These are phyloP conservation scores for Xyrauchen texanus DNA, from an alignment of 2,113 vertebrate genomes.

Conservation along the genomic window DNA sequence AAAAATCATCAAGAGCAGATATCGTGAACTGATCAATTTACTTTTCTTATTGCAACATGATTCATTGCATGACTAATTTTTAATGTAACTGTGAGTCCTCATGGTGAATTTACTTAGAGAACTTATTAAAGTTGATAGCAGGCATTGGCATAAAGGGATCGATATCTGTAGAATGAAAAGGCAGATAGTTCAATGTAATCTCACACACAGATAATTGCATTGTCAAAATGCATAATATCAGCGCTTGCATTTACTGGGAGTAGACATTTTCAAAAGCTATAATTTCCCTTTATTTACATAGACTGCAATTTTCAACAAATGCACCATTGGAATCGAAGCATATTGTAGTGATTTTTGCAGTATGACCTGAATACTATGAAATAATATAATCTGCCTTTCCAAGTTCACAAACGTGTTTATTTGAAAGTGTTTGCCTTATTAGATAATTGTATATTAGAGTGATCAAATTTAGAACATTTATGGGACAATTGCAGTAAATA, in stretches of 20 bases:
- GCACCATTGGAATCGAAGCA: neutral
- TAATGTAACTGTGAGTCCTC: slow-evolving; percentile 7
- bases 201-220: neutral
- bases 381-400: neutral
- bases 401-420: neutral
- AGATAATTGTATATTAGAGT: neutral
- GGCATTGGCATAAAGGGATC: neutral
- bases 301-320: slow-evolving; percentile 3
- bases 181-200: neutral
- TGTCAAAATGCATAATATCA: neutral
- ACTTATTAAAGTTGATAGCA: neutral
- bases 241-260: neutral
- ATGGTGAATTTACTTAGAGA: neutral
- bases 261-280: neutral
- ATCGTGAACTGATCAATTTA: slow-evolving; percentile 6
- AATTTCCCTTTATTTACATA: slow-evolving; percentile 10
- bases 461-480: neutral
- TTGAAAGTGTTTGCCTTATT: neutral
- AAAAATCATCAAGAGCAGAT: neutral
- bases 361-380: neutral
- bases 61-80: slow-evolving; percentile 3
- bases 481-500: too few relatives aligned
- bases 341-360: slow-evolving; percentile 8
- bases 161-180: neutral
- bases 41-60: neutral